Conservation (phyloP, 2,888 invertebrate genomes). For the Tachina grossa region DNA sequence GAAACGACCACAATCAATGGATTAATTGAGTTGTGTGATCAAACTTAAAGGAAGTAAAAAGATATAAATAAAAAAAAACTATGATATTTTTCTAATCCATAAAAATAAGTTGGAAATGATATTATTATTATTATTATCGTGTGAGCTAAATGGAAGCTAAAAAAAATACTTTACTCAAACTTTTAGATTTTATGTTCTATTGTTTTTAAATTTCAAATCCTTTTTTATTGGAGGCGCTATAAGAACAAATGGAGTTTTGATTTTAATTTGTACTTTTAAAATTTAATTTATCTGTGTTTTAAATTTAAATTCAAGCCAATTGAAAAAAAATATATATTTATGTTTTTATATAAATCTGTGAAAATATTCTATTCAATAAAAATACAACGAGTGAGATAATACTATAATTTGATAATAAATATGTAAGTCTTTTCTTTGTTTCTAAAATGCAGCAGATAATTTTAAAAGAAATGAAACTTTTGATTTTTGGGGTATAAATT, state of each 20-base stretch:
- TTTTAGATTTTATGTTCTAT: slow-evolving; percentile 17
- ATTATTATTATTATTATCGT: not conserved
- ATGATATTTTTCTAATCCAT: slow-evolving; percentile 45
- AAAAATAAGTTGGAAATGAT: slow-evolving; percentile 17
- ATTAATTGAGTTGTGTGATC: slow-evolving; percentile 10
- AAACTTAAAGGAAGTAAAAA: not conserved
- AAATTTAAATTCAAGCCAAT: slow-evolving; percentile 26
- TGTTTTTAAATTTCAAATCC: slow-evolving; percentile 45
- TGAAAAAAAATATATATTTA: slow-evolving; percentile 40
- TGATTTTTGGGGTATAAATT: not conserved
- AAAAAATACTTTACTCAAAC: not conserved
- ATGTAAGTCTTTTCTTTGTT: not conserved
- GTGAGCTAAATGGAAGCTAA: slow-evolving; percentile 33
- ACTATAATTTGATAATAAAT: slow-evolving; percentile 32
- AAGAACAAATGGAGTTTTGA: slow-evolving; percentile 39
- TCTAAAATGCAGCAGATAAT: not conserved
- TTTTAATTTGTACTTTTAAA: slow-evolving; percentile 39
- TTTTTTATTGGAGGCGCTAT: not conserved
- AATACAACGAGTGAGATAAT: slow-evolving; percentile 71
- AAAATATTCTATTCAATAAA: slow-evolving; percentile 61
- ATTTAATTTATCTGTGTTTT: slow-evolving; percentile 26
- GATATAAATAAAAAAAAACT: not conserved
- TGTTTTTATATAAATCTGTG: slow-evolving; percentile 47
- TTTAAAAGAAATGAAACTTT: not conserved
- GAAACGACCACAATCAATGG: slow-evolving; percentile 72